phyloP scores from a whole-genome alignment of 2,888 invertebrate species.

The Lissonota sp. region DNA sequence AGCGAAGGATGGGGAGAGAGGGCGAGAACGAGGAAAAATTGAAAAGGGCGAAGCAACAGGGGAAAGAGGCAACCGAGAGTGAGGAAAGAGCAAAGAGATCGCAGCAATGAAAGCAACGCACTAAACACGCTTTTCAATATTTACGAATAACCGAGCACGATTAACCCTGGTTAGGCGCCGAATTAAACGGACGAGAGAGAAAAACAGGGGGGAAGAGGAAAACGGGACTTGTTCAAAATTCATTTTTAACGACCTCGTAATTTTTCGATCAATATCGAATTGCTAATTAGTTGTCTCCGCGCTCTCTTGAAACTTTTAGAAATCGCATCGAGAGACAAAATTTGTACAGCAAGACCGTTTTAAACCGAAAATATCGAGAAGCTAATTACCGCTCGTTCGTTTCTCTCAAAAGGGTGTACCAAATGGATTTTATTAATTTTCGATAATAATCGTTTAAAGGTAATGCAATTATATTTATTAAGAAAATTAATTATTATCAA shows the following conservation, averaged over 20 bases:
- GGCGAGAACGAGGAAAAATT: constrained; percentile 11
- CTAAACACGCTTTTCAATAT: constrained; percentile 75
- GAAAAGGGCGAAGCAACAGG: constrained; percentile 32
- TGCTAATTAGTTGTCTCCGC: constrained; percentile 33
- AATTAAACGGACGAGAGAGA: constrained; percentile 42
- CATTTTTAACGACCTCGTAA: constrained; percentile 36
- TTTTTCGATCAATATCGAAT: constrained; percentile 31
- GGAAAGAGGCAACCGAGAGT: constrained; percentile 12
- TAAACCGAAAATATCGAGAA: too few species aligned
- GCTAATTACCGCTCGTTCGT: too few species aligned
- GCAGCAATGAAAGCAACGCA: constrained; percentile 50
- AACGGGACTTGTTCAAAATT: constrained; percentile 18
- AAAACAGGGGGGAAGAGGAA: constrained; percentile 14
- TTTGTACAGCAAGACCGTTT: too few species aligned
- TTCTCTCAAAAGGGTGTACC: too few species aligned
- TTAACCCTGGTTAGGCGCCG: constrained; percentile 65
- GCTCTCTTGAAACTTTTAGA: not conserved
- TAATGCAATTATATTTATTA: too few species aligned
- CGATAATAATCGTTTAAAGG: too few species aligned
- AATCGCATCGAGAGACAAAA: not conserved
- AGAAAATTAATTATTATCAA: too few species aligned
- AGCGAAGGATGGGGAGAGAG: constrained; percentile 32
- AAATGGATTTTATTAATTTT: too few species aligned
- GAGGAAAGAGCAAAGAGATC: constrained; percentile 24
- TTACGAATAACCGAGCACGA: constrained; percentile 75